Percentiles rank a stretch among this genome's conserved stretches.
phyloP scores from a whole-genome alignment of 2,888 invertebrate genomes.

The Acanthosepion pharaonis region DNA sequence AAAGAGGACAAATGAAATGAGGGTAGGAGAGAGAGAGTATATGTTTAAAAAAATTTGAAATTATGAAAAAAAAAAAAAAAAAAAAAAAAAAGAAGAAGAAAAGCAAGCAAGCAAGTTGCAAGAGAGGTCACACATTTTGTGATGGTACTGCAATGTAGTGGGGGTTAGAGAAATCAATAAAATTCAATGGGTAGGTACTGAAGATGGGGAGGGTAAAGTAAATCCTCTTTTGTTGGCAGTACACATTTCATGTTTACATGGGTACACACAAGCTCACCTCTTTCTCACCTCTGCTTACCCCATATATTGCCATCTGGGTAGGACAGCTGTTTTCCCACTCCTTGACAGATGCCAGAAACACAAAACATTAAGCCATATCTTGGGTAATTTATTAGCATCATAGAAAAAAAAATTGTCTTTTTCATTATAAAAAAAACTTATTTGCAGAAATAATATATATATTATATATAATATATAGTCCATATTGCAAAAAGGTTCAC shows the following conservation, averaged over 20 bases:
- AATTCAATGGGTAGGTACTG: not conserved
- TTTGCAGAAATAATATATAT: too few relatives aligned
- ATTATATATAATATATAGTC: too few relatives aligned
- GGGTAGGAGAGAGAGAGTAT: not conserved
- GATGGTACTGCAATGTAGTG: not conserved
- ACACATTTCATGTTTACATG: conserved; percentile 3
- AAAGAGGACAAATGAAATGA: not conserved
- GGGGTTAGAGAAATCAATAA: not conserved
- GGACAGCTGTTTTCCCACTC: conserved; percentile 1
- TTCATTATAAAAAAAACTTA: too few relatives aligned
- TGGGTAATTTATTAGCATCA: not conserved
- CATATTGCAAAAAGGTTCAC: too few relatives aligned
- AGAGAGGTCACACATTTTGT: not conserved
- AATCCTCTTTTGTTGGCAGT: conserved; percentile 33
- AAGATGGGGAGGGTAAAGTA: not conserved
- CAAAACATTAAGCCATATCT: not conserved
- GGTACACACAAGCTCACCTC: not conserved
- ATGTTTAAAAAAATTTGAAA: not conserved
- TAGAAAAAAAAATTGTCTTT: too few relatives aligned
- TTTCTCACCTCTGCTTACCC: not conserved
- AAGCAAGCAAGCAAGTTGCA: not conserved
- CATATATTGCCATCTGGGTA: not conserved
- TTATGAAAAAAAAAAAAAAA: not conserved
- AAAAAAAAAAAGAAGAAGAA: too few relatives aligned
- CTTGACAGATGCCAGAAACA: not conserved